These are phyloP conservation scores for Lasius platythorax DNA, from an alignment of 2,888 invertebrate genomes.

Conservation along the genomic window DNA sequence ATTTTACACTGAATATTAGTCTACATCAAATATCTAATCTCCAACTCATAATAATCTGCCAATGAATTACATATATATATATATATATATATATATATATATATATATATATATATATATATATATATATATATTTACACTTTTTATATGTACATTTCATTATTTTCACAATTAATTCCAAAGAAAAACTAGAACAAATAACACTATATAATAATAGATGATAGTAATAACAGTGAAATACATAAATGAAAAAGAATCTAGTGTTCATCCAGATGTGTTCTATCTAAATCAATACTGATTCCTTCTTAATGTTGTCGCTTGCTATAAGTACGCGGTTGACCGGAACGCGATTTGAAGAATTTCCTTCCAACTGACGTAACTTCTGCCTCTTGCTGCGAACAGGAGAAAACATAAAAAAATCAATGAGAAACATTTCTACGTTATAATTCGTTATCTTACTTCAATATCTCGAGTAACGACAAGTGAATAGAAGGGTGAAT, in stretches of 20 bases:
- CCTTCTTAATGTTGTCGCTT: not conserved
- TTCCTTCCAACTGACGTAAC: slow-evolving; percentile 33
- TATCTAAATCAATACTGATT: not conserved
- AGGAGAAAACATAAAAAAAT: slow-evolving; percentile 33
- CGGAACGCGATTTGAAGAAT: slow-evolving; percentile 26
- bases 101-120: slow-evolving; percentile 1
- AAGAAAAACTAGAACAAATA: not conserved
- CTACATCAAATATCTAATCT: not conserved
- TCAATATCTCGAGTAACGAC: not conserved
- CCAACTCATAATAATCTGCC: not conserved
- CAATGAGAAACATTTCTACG: slow-evolving; percentile 7
- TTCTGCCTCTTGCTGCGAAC: slow-evolving; percentile 35
- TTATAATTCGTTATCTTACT: not conserved
- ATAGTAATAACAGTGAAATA: not conserved
- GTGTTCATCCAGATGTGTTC: not conserved
- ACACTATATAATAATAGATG: not conserved
- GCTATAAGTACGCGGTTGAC: slow-evolving; percentile 18
- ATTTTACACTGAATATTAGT: not conserved
- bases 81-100: too few relatives aligned
- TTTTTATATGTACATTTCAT: not conserved
- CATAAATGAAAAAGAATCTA: not conserved
- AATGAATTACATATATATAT: not conserved
- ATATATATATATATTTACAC: not conserved
- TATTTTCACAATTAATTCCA: not conserved
- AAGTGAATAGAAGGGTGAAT: slow-evolving; percentile 23